A percentile compares a stretch with the other conserved stretches of the same genome.
phyloP scores from a whole-genome alignment of 2,797 vertebrate species.

The Hydrocynus forskahlii region DNA sequence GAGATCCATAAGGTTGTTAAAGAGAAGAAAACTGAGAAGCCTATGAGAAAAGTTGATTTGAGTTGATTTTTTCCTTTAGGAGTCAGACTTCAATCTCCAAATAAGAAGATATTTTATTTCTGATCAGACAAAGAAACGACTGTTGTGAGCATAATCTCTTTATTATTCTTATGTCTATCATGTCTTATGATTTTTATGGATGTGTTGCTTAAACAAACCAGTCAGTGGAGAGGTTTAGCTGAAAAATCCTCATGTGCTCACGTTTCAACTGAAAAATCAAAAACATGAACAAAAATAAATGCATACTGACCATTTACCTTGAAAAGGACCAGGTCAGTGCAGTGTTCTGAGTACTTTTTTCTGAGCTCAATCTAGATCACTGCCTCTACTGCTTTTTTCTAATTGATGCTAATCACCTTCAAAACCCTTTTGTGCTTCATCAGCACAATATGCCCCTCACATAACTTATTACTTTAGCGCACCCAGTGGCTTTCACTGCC shows the following conservation, averaged over 20 bases:
- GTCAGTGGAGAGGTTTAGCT: not conserved
- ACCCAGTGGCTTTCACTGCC: slow-evolving; percentile 7
- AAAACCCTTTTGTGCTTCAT: not conserved
- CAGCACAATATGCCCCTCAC: not conserved
- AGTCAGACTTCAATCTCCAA: too few relatives aligned
- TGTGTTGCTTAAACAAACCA: slow-evolving; percentile 11
- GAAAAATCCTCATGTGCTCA: not conserved
- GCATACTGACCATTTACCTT: not conserved
- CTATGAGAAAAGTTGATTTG: too few relatives aligned
- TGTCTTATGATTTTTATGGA: not conserved
- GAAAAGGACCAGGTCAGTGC: not conserved
- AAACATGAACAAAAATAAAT: not conserved
- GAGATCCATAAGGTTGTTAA: too few relatives aligned
- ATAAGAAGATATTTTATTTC: too few relatives aligned
- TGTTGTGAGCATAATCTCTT: too few relatives aligned
- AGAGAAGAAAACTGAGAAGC: too few relatives aligned
- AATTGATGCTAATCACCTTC: not conserved
- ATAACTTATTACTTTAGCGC: not conserved
- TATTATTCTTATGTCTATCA: too few relatives aligned
- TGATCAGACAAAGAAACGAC: too few relatives aligned
- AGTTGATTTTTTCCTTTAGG: too few relatives aligned
- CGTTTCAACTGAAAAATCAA: not conserved
- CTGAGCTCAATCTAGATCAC: not conserved
- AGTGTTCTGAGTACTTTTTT: not conserved
- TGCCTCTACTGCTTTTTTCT: not conserved